Conservation (phyloP, 2,888 invertebrate species). For the Alentia gelatinosa region DNA sequence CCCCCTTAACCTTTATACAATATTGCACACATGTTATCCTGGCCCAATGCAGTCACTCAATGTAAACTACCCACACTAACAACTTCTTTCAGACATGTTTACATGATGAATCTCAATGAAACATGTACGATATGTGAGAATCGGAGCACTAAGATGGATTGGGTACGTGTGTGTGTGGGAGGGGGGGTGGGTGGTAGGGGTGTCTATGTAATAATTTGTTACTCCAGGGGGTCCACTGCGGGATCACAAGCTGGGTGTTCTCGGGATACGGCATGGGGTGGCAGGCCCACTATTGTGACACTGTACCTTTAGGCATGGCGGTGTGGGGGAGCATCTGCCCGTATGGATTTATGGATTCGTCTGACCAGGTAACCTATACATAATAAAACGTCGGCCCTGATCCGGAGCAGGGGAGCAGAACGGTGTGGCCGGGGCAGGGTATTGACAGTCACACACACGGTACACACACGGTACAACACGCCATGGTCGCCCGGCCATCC, state of each 20-base stretch:
- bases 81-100: too few species aligned
- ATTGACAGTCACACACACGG: neutral
- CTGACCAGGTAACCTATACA: slow-evolving; percentile 40
- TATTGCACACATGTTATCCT: too few species aligned
- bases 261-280: neutral
- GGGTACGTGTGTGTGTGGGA: neutral
- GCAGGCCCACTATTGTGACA: too few species aligned
- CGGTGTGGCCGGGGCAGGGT: neutral
- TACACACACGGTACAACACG: neutral
- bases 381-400: neutral
- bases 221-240: too few species aligned
- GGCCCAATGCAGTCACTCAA: too few species aligned
- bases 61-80: too few species aligned
- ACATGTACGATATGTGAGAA: too few species aligned
- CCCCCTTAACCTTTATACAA: too few species aligned
- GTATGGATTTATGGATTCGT: slow-evolving; percentile 26
- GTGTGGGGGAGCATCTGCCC: neutral
- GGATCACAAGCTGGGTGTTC: neutral
- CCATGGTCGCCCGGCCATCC: neutral
- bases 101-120: too few species aligned
- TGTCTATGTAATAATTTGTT: too few species aligned
- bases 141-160: too few species aligned
- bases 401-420: neutral
- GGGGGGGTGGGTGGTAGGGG: neutral
- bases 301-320: neutral